Evolutionary conservation across 2,888 invertebrate species (phyloP), one percentile per base, ranked within the genome.

Genomic region (Leistus spinibarbis): DNA sequence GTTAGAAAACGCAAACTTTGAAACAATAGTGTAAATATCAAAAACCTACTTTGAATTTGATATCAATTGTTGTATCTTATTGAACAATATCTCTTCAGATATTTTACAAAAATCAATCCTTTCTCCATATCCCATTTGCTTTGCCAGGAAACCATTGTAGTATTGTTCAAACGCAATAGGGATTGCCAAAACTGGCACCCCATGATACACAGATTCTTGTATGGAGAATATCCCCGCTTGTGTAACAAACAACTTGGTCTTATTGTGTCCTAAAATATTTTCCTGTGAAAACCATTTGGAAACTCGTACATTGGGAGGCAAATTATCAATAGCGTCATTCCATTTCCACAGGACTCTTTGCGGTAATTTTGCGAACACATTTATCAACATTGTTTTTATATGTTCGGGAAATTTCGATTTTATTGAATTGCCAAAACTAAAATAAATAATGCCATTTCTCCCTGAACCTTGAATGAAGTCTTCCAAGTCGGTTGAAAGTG

Each of bases 291-390:
- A 66, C 76, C 76, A 76, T 27, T 76, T 69, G 3, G 66, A 24
- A 10, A 56, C 40, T 27, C 23, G 69, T 16, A 76, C 56, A 65
- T 76, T 65, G 5, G 19, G 10, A n/a, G 76, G 76, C 22, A 70
- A n/a, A 20, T 66, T 27, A 20, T 62, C 54, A 54, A 76, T 66
- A 53, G 69, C 53, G 23, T 69, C 86, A 63, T 85, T 82, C 81
- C 86, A 88, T 79, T 88, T 88, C 87, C 88, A 87, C 0, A 88
- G 77, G 0, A 88, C 82, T 10, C 84, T 81, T 77, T 87, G 86
- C 69, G 85, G 84, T 40, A 88, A 76, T 19, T 82, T 81, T 0
- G 81, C 80, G 69, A 88, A 87, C 0, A 85, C 86, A 9, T 83
- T 81, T 0, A 88, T 78, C 68, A 88, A 85, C n/a, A 84, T 80